Base-by-base conservation (phyloP, 64 coral and sea anemone species). In the Stylophora pistillata region DNA sequence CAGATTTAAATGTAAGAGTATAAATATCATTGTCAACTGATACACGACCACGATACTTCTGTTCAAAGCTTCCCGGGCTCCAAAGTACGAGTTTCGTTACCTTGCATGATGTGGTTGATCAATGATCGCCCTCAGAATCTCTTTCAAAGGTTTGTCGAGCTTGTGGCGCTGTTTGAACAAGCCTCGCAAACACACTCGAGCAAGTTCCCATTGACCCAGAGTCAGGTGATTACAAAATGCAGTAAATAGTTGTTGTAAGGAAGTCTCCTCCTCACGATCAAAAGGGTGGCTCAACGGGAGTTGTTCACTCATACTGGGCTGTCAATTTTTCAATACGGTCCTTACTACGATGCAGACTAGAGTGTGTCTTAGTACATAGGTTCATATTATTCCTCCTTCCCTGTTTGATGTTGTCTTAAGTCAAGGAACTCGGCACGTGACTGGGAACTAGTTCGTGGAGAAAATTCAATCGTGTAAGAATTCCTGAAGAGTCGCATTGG, bases 161-260 rank as follows among this genome's bases (percentile, higher is more conserved):
- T 61, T 12, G 56, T 93, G 76, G 30, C 89, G 68, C 68, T 86
- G 92, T 56, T 90, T 32, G 21, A 77, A 82, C 47, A 99, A 82
- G 16, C 78, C 72, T 65, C 84, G 88, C n/a, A 99, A 75, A 66
- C 97, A 99, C n/a, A 95, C 93, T 73, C 97, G 87, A 16, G 97
- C 88, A 72, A 99, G 65, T 85, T 99, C 97, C 97, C 97, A 99
- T 72, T 99, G 97, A 9, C 97, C 97, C 21, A 99, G 79, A 26
- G 89, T 91, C 34, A 99, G 76, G 89, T 95, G 87, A 73, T 99
- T 99, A 66, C 90, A 95, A 23, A 95, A 95, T 10, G 92, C 90
- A 4, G 81, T 90, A 26, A 90, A 99, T 13, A 99, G 90, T 54
- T 90, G 77, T 61, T 93, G 56, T 0, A 90, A 20, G 33, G 85